Base-by-base conservation (phyloP, 2,888 invertebrate genomes). In the Brachynemurus nebulosus region DNA sequence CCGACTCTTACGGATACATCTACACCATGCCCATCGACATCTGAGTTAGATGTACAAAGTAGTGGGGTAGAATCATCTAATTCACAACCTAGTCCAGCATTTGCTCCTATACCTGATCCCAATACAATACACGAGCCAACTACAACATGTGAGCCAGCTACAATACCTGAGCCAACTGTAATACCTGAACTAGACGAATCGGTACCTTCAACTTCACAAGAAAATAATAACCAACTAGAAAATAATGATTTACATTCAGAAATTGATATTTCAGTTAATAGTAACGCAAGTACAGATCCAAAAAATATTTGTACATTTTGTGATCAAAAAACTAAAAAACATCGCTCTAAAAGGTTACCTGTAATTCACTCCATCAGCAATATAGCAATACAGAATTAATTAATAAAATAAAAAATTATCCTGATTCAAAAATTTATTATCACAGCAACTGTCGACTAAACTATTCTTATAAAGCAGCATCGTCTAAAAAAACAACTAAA, bases 291-390 rank as follows among this genome's bases (percentile, higher is more conserved):
- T 40, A 16, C 9, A 45, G 41, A 45, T 17, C 30, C 44, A 40
- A 43, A 39, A n/a, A 36, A 40, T 1, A 20, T 30, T 33, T 48
- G 48, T 48, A 50, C 48, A 47, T 47, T 34, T 47, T 50, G 48
- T 48, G 39, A 45, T 27, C 45, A 48, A 44, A 45, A 47, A 17
- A 46, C 47, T 23, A 48, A 49, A 50, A 47, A 33, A 33, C 44
- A 47, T 6, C 21, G 25, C 25, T 23, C 27, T 2, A 27, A 27
- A 27, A 27, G 27, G 12, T 27, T 27, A 27, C 27, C 27, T 12
- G 23, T 50, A 30, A 38, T 42, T 48, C 8, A 43, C 17, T 46
- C 34, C n/a, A 33, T 47, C 34, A 47, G 46, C 42, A 46, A 44
- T n/a, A n/a, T n/a, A 27, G 12, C 2, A 9, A 5, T 4, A 27